Conservation (phyloP, 2,888 invertebrate species). For the Caenorhabditis wallacei region DNA sequence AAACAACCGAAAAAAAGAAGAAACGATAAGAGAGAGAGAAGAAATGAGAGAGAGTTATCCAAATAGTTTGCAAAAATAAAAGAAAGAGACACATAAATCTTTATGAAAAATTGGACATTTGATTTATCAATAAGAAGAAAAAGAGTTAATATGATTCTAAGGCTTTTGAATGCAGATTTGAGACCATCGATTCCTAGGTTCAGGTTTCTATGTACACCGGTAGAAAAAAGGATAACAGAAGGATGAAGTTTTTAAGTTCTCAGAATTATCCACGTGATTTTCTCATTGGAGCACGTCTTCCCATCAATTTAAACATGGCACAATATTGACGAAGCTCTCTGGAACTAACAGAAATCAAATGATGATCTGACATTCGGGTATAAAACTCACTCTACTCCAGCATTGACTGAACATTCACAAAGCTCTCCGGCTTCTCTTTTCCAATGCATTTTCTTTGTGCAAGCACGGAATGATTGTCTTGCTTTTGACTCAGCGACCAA, state of each 20-base stretch:
- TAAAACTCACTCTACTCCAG: conserved; percentile 74
- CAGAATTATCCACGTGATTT: conserved; percentile 52
- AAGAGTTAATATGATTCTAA: conserved; percentile 20
- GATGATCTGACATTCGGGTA: not conserved
- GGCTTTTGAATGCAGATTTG: conserved; percentile 58
- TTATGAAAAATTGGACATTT: conserved; percentile 28
- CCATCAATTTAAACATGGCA: conserved; percentile 77
- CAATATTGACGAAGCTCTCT: conserved; percentile 78
- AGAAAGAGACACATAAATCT: conserved; percentile 16
- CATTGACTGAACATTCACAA: conserved; percentile 80
- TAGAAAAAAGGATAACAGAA: conserved; percentile 19
- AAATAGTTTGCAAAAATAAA: conserved; percentile 34
- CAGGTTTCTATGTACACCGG: conserved; percentile 64
- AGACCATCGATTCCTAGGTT: conserved; percentile 63
- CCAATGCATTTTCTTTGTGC: conserved; percentile 78
- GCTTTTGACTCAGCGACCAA: conserved; percentile 77
- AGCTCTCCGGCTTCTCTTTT: conserved; percentile 80
- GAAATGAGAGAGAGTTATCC: conserved; percentile 39
- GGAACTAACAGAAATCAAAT: conserved; percentile 59
- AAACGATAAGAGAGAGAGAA: conserved; percentile 17
- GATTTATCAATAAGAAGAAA: conserved; percentile 1
- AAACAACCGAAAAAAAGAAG: conserved; percentile 22
- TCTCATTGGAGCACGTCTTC: conserved; percentile 67
- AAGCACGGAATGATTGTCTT: conserved; percentile 74
- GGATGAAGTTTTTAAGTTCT: not conserved